Evolutionary conservation across 2,113 vertebrate species (phyloP).

Genomic region (Accipiter virgatus): DNA sequence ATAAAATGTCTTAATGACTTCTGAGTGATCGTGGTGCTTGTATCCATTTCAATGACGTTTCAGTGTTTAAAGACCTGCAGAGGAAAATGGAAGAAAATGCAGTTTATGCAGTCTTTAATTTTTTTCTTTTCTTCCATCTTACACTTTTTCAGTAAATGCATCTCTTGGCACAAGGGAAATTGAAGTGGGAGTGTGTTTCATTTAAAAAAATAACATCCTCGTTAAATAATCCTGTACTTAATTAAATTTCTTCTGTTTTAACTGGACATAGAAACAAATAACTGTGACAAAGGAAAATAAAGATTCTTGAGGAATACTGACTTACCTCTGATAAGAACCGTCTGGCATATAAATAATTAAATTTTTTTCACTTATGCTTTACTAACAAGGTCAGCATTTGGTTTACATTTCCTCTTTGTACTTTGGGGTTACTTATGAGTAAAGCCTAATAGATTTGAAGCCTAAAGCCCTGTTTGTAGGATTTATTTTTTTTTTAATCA

Average conservation of each 20-base stretch:
- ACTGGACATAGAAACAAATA: conserved; percentile 15
- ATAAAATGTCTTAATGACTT: background rate
- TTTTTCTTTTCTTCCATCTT: background rate
- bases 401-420: conserved; percentile 11
- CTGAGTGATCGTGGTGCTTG: background rate
- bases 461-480: background rate
- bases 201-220: conserved; percentile 32
- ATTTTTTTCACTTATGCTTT: background rate
- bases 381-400: background rate
- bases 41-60: background rate
- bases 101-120: background rate
- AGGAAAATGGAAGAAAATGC: background rate
- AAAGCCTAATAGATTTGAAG: background rate
- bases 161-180: background rate
- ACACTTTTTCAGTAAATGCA: background rate
- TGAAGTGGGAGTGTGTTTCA: conserved; percentile 7
- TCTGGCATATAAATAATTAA: background rate
- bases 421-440: background rate
- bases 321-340: conserved; percentile 13
- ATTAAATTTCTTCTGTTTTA: conserved; percentile 52
- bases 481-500: background rate
- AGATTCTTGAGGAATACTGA: background rate
- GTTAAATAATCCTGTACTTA: conserved; percentile 37
- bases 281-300: conserved; percentile 40
- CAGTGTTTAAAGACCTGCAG: background rate